phyloP scores from a whole-genome alignment of 1,140 invertebrate species.

The Lerema accius region DNA sequence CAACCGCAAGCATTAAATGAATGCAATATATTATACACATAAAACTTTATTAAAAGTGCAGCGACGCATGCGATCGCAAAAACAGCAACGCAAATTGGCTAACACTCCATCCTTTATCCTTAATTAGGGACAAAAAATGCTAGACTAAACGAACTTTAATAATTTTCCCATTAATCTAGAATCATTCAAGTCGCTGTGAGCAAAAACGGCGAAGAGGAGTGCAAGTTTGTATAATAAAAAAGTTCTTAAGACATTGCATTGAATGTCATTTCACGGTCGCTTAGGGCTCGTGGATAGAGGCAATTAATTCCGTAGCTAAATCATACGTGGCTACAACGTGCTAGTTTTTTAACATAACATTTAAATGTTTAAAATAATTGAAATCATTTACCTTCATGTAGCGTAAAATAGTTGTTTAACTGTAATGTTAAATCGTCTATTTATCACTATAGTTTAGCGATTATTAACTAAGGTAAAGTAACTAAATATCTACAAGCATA shows the following conservation, averaged over 20 bases:
- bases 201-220: slow-evolving; percentile 45
- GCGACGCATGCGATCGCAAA: slow-evolving; percentile 36
- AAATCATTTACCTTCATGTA: slow-evolving; percentile 12
- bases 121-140: slow-evolving; percentile 49
- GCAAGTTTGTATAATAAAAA: slow-evolving; percentile 20
- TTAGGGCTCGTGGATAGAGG: slow-evolving; percentile 49
- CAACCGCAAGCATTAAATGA: slow-evolving; percentile 24
- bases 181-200: slow-evolving; percentile 41
- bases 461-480: too few relatives aligned
- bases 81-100: slow-evolving; percentile 38
- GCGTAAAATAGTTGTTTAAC: slow-evolving; percentile 10
- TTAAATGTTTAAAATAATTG: slow-evolving; percentile 29
- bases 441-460: too few relatives aligned
- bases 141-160: slow-evolving; percentile 42
- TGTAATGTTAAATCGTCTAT: slow-evolving; percentile 1
- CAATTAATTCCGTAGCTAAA: slow-evolving; percentile 41
- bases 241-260: slow-evolving; percentile 36
- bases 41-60: slow-evolving; percentile 49
- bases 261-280: slow-evolving; percentile 73
- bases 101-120: slow-evolving; percentile 46
- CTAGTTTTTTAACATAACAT: slow-evolving; percentile 31
- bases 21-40: slow-evolving; percentile 36
- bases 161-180: slow-evolving; percentile 47
- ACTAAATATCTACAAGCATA: background rate
- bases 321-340: slow-evolving; percentile 20